These are phyloP conservation scores for Drosophila novamexicana DNA, from an alignment of 1,140 invertebrate genomes.

Conservation along the genomic window DNA sequence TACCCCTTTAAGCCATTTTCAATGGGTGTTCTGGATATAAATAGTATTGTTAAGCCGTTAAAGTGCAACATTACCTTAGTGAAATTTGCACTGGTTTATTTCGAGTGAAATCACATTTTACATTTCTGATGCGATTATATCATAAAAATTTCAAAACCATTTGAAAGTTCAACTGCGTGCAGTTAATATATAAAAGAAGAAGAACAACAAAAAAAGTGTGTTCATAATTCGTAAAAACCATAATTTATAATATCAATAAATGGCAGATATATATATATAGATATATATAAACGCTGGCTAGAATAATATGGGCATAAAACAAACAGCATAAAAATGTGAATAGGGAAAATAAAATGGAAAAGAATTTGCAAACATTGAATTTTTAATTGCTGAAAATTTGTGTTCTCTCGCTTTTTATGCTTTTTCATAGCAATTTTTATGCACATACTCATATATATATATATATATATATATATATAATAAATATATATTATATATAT, in stretches of 20 bases:
- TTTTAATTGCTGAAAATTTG: slow-evolving; percentile 78
- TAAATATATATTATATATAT: not conserved
- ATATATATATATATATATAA: not conserved
- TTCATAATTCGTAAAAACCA: slow-evolving; percentile 60
- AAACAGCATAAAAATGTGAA: slow-evolving; percentile 43
- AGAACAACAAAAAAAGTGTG: slow-evolving; percentile 20
- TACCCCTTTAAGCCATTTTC: no score
- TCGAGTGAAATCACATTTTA: slow-evolving; percentile 16
- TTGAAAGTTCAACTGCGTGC: slow-evolving; percentile 17
- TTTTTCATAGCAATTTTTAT: slow-evolving; percentile 28
- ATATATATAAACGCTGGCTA: not conserved
- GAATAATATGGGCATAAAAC: slow-evolving; percentile 55
- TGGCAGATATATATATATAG: slow-evolving; percentile 20
- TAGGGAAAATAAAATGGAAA: slow-evolving; percentile 17
- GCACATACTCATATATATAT: not conserved
- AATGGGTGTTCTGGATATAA: no score
- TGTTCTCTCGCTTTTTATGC: slow-evolving; percentile 67
- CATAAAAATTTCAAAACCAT: slow-evolving; percentile 22
- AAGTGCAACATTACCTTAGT: slow-evolving; percentile 7
- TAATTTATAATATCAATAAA: slow-evolving; percentile 80
- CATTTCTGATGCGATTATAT: slow-evolving; percentile 12
- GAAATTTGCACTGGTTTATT: slow-evolving; percentile 20
- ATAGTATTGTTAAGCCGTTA: slow-evolving; percentile 11
- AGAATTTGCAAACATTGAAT: slow-evolving; percentile 74
- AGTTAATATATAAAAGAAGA: slow-evolving; percentile 24